A percentile compares a stretch with the other conserved stretches of the same genome.
phyloP scores from a whole-genome alignment of 2,797 vertebrate genomes.

The Labroides dimidiatus region DNA sequence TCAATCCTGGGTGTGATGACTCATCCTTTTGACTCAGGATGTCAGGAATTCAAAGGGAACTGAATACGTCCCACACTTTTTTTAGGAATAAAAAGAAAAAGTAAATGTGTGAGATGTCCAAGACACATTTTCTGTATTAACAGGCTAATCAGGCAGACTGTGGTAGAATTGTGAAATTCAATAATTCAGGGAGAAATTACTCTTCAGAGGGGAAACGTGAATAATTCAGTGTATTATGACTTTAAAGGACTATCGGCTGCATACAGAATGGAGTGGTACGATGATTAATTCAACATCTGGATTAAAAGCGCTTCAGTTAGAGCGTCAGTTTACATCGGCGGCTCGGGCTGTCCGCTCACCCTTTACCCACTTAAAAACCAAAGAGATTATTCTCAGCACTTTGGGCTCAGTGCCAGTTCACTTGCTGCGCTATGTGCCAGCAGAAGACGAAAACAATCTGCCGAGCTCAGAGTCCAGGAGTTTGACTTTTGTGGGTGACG shows the following conservation, averaged over 20 bases:
- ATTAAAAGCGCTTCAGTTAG: slow-evolving; percentile 75
- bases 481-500: slow-evolving; percentile 54
- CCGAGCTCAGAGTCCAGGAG: slow-evolving; percentile 28
- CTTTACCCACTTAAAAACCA: slow-evolving; percentile 38
- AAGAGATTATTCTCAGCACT: slow-evolving; percentile 43
- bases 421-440: slow-evolving; percentile 41
- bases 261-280: slow-evolving; percentile 61
- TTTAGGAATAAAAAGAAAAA: slow-evolving; percentile 11
- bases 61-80: slow-evolving; percentile 24
- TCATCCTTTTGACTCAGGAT: slow-evolving; percentile 46
- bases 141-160: slow-evolving; percentile 71
- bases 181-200: slow-evolving; percentile 86
- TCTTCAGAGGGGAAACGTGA: slow-evolving; percentile 78
- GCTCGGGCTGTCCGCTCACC: slow-evolving; percentile 46
- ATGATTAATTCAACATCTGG: slow-evolving; percentile 86
- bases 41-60: slow-evolving; percentile 32
- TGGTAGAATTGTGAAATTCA: slow-evolving; percentile 77
- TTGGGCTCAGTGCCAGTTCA: slow-evolving; percentile 44
- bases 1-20: slow-evolving; percentile 42
- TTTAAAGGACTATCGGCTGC: slow-evolving; percentile 79
- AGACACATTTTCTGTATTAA: slow-evolving; percentile 57
- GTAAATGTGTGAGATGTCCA: slow-evolving; percentile 40
- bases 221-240: slow-evolving; percentile 88
- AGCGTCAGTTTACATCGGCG: slow-evolving; percentile 62
- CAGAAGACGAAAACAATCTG: slow-evolving; percentile 51